Percentiles rank a stretch among this genome's conserved stretches.
Conservation (phyloP, 1,140 invertebrate species). For the Archegozetes longisetosus region DNA sequence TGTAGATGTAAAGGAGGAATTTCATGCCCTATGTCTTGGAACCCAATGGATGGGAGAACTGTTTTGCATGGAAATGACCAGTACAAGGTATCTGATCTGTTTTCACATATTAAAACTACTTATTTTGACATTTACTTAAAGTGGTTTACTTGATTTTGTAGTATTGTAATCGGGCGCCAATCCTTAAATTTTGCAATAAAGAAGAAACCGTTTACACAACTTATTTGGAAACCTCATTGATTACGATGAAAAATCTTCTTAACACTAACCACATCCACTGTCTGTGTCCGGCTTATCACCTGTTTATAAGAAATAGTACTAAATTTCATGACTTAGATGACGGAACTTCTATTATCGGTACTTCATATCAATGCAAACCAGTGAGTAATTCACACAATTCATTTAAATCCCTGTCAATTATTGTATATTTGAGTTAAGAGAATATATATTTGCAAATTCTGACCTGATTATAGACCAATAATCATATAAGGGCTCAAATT, state of each 20-base stretch:
- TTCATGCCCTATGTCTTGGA: constrained; percentile 27
- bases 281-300: constrained; percentile 23
- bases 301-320: constrained; percentile 22
- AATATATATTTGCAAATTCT: too few relatives aligned
- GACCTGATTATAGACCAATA: too few relatives aligned
- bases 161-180: constrained; percentile 23
- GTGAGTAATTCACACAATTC: constrained; percentile 18
- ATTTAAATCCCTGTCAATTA: too few relatives aligned
- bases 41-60: constrained; percentile 27
- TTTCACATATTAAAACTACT: background rate
- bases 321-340: constrained; percentile 22
- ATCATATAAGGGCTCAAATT: too few relatives aligned
- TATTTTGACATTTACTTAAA: background rate
- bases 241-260: constrained; percentile 19
- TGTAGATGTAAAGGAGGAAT: constrained; percentile 24
- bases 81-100: background rate
- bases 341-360: constrained; percentile 19
- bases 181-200: constrained; percentile 17
- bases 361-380: constrained; percentile 22
- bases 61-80: constrained; percentile 28
- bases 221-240: constrained; percentile 20
- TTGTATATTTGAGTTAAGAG: too few relatives aligned
- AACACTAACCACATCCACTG: constrained; percentile 23
- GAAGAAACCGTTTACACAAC: constrained; percentile 21
- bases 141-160: constrained; percentile 5